Base-by-base conservation (phyloP, 2,113 vertebrate species). In the Gorsachius goisagi region DNA sequence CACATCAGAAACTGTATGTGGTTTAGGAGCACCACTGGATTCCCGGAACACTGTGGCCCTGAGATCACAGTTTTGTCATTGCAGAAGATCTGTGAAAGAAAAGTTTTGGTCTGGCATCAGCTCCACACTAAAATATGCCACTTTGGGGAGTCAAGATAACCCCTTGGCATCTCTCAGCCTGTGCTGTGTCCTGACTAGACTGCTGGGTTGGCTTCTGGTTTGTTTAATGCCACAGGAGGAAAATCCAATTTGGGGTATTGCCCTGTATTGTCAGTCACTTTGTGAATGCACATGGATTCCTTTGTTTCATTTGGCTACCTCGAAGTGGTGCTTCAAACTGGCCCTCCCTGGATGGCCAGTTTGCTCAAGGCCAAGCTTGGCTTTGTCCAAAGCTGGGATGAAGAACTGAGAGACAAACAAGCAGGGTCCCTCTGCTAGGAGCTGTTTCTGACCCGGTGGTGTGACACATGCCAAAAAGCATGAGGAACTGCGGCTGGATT, bases 381-480 rank as follows among this genome's bases (percentile, higher is more conserved):
- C 53, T 84, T 47, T 60, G 35, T 77, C 55, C 59, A 89, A 24
- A 37, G 14, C 81, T 30, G 41, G 33, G 45, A 23, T 35, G 50
- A 62, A 39, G 66, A 76, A 72, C 53, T 1, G 5, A 78, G 49
- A 76, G 33, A 22, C 9, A 73, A 49, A 62, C 1, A 8, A 74
- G 60, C 52, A 77, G 60, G 5, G 12, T 50, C 24, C 11, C 44
- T 60, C 67, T 33, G 72, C 63, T 47, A 6, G 0, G 19, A 20
- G 26, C 4, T 24, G 12, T 17, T 76, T 73, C 76, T 84, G 75
- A 53, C 35, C 15, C 1, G 0, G 7, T 17, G 39, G 47, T 0
- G 2, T 18, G 15, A 14, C 23, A 7, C 19, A 2, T 20, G 7
- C 11, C 44, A 56, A 49, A 28, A 12, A 44, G 53, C 17, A 9